Evolutionary conservation across 1,140 invertebrate genomes (phyloP).

Genomic region (Hypsibius dujardini): DNA sequence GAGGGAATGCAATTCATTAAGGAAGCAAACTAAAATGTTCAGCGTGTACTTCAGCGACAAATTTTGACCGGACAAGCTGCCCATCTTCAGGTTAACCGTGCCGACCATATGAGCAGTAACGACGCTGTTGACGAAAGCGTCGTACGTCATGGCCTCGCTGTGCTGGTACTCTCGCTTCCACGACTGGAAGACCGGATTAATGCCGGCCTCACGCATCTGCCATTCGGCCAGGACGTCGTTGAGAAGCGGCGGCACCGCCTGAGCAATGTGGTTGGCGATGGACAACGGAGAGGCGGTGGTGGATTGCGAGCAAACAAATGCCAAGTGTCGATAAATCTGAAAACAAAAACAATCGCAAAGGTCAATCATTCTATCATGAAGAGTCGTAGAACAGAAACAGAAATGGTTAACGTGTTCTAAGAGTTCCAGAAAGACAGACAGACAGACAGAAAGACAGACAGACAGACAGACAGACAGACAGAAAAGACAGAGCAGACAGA

Average conservation of each 20-base stretch:
- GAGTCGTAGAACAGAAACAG: too few species aligned
- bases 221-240: not conserved
- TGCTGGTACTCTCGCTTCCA: not conserved
- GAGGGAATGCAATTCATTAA: not conserved
- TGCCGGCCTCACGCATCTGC: not conserved
- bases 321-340: not conserved
- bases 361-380: too few species aligned
- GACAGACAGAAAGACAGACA: too few species aligned
- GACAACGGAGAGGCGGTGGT: not conserved
- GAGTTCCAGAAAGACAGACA: too few species aligned
- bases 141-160: not conserved
- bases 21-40: not conserved
- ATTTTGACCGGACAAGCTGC: not conserved
- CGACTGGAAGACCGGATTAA: not conserved
- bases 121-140: not conserved
- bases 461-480: too few species aligned
- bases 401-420: too few species aligned
- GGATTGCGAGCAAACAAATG: not conserved
- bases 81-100: not conserved
- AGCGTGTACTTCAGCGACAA: not conserved
- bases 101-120: conserved; percentile 4
- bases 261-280: not conserved
- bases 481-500: too few species aligned
- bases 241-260: not conserved
- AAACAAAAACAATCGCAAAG: too few species aligned